Evolutionary conservation across 2,113 vertebrate genomes (phyloP), one percentile per base, ranked within the genome.

Genomic region (Pimephales promelas): DNA sequence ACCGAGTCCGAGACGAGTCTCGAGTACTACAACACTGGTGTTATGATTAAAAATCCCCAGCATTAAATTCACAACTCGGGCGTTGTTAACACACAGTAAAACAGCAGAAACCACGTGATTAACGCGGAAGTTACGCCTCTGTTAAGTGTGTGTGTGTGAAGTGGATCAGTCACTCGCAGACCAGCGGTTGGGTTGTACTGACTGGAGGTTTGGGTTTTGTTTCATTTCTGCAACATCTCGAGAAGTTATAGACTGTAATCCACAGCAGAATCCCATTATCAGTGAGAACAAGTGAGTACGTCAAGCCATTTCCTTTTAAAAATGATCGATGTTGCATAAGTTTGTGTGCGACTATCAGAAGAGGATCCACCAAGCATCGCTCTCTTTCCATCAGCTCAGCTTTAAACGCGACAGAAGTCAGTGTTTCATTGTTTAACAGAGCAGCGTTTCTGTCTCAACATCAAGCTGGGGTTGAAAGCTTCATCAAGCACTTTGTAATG

Each of bases 81-180:
- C 26, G 61, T 34, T 43, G 66, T 6, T n/a, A 40, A 70, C 66
- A 70, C 66, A 40, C 18, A 3, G 43, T 18, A 10, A 36, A 7
- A 40, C 36, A 7, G 22, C 40, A 72, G 26, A 52, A 52, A 74
- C n/a, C 81, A 83, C 81, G 81, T 83, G 81, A 62, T 47, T 9
- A 49, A 71, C 14, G 28, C 84, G 43, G 68, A 81, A 74, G 28
- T 59, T 78, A 34, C 4, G 36, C 22, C 9, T 26, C 26, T 31
- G 1, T 26, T 2, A 11, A 74, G 43, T 52, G 54, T 61, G 14
- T 5, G 8, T 5, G 14, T 5, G 11, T 43, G n/a, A 43, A 56
- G n/a, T 57, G 11, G 13, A 31, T 24, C 45, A 24, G 68, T 71
- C 11, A 1, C 22, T 45, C 68, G 36, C n/a, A 72, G 11, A 72